Conservation (phyloP, 1,140 invertebrate species). For the Choristoneura fumiferana region DNA sequence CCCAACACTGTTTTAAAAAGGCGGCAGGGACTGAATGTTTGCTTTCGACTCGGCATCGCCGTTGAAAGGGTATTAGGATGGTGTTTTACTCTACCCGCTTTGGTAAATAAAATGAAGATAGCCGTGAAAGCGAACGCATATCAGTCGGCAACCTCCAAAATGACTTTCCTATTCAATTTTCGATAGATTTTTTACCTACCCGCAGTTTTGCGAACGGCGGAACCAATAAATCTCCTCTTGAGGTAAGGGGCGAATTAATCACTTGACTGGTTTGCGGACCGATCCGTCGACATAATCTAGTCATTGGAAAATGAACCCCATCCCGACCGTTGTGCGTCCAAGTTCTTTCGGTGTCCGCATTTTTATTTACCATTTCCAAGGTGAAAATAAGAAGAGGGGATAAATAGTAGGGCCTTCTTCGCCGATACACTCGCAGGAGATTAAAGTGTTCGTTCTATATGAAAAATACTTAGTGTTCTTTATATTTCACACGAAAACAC, state of each 20-base stretch:
- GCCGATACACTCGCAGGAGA: constrained; percentile 70
- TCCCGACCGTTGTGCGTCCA: neutral
- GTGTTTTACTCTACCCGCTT: constrained; percentile 13
- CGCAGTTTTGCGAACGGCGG: constrained; percentile 76
- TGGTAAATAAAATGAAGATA: constrained; percentile 67
- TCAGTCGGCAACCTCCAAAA: constrained; percentile 65
- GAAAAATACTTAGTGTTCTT: constrained; percentile 42
- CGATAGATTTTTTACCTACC: constrained; percentile 77
- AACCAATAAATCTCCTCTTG: constrained; percentile 76
- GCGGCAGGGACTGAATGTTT: neutral
- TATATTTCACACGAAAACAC: neutral
- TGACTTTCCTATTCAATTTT: constrained; percentile 79
- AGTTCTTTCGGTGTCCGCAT: constrained; percentile 26
- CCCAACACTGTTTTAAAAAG: too few relatives aligned
- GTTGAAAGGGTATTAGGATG: neutral
- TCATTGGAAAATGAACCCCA: constrained; percentile 8
- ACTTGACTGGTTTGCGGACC: constrained; percentile 61
- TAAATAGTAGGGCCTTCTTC: constrained; percentile 69
- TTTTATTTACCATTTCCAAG: constrained; percentile 65
- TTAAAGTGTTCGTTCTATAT: constrained; percentile 67
- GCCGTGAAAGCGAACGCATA: constrained; percentile 59
- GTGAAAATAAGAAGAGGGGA: constrained; percentile 75
- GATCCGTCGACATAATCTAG: constrained; percentile 44
- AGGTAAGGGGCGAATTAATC: constrained; percentile 76
- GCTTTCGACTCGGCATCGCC: neutral